A percentile compares a stretch with the other conserved stretches of the same genome.
Conservation (phyloP, 2,888 invertebrate genomes). For the Axea sp. region DNA sequence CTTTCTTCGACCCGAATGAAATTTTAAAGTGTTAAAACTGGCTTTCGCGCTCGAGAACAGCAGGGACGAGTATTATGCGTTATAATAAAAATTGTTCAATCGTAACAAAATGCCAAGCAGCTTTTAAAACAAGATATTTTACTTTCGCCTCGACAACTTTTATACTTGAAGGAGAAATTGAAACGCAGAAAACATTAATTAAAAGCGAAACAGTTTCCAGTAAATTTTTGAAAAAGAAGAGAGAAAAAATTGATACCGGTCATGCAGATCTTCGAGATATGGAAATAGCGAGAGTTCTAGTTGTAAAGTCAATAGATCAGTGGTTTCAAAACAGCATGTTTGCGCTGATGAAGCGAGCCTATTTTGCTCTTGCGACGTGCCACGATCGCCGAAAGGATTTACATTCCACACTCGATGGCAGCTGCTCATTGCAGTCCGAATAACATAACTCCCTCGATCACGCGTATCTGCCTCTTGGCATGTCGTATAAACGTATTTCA, state of each 20-base stretch:
- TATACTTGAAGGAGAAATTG: constrained; percentile 8
- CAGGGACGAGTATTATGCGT: background rate
- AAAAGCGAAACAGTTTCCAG: constrained; percentile 2
- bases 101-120: constrained; percentile 6
- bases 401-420: constrained; percentile 66
- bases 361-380: constrained; percentile 2
- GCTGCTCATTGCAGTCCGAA: constrained; percentile 63
- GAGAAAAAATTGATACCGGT: constrained; percentile 2
- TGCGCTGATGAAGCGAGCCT: constrained; percentile 17
- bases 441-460: constrained; percentile 43
- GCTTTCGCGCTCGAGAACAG: constrained; percentile 16
- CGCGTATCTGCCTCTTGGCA: constrained; percentile 44
- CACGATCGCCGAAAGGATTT: constrained; percentile 51
- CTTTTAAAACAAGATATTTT: background rate
- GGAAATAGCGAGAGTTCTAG: constrained; percentile 23
- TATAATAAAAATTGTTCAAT: too few relatives aligned
- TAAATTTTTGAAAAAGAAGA: background rate
- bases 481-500: constrained; percentile 13
- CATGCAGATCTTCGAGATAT: constrained; percentile 7
- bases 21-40: constrained; percentile 10
- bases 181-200: constrained; percentile 24
- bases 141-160: constrained; percentile 9
- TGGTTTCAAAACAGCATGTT: background rate
- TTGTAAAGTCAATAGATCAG: constrained; percentile 19
- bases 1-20: constrained; percentile 38